Base-by-base conservation (phyloP, 2,113 vertebrate genomes). In the Solea solea region DNA sequence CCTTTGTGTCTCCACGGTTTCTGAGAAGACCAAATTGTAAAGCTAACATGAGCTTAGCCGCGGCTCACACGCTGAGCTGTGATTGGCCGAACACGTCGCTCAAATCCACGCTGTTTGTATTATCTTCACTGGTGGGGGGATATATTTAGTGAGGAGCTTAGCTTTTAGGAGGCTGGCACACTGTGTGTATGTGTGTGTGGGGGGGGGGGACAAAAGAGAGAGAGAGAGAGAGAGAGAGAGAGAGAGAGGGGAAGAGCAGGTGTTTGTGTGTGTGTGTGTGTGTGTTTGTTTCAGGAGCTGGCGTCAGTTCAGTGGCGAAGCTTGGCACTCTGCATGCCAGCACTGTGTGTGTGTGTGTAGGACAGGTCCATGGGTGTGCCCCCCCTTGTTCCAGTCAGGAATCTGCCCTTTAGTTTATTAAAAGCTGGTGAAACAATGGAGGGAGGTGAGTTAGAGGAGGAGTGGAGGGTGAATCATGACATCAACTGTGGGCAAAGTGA, bases 101-200 rank as follows among this genome's bases (percentile, higher is more conserved):
- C 89, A 90, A 93, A 95, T 95, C 93, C 87, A 64, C 84, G 49
- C 88, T 87, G 92, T 94, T 90, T 85, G 93, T 94, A 91, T 95
- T 91, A 86, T 95, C 95, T 80, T 92, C 77, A 85, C 90, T 70
- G 66, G 9, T 10, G 82, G 62, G 70, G 85, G 72, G 94, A 89
- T 96, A 94, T 95, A 94, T 96, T 94, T 95, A 96, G 95, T 86
- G 83, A 84, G 90, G 84, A 85, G 93, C 90, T 93, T 89, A 94
- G 92, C 86, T 89, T 90, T 90, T 87, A 89, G 89, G 82, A 84
- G 89, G 74, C 61, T 77, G 73, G 91, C 75, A 78, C 34, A 12
- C 44, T 56, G 55, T 41, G 58, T 52, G 46, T 25, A 51, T 53
- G 69, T 60, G 54, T 64, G 52, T 68, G 72, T 64, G 76, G 54